phyloP scores from a whole-genome alignment of 2,797 vertebrate genomes.

The Lutjanus campechanus region DNA sequence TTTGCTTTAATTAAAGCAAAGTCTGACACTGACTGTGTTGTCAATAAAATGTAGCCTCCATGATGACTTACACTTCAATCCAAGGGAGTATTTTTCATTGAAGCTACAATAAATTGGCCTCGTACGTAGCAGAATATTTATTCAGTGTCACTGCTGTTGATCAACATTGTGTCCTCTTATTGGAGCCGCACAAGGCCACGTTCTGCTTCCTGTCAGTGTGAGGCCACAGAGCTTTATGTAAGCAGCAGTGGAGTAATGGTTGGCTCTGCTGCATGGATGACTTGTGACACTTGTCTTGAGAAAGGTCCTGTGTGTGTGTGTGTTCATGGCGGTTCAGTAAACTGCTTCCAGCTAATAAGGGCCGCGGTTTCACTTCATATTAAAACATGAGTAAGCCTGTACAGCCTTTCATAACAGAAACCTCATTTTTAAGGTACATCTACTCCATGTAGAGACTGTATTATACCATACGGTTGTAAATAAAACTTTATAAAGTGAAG shows the following conservation, averaged over 20 bases:
- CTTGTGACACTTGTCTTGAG: slow-evolving; percentile 61
- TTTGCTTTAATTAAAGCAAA: slow-evolving; percentile 57
- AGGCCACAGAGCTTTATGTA: slow-evolving; percentile 4
- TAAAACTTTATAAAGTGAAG: slow-evolving; percentile 26
- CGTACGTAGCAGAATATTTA: neutral
- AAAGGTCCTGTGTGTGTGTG: slow-evolving; percentile 24
- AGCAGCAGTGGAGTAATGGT: slow-evolving; percentile 34
- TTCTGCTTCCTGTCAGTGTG: slow-evolving; percentile 17
- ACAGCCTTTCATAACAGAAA: slow-evolving; percentile 1
- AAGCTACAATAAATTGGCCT: slow-evolving; percentile 18
- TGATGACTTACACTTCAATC: slow-evolving; percentile 4
- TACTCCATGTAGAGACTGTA: neutral
- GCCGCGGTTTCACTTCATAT: slow-evolving; percentile 17
- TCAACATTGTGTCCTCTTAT: neutral
- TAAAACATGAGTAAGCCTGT: neutral
- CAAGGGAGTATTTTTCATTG: slow-evolving; percentile 11
- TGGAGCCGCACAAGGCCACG: neutral
- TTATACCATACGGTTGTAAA: slow-evolving; percentile 24
- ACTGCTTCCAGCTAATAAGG: slow-evolving; percentile 39
- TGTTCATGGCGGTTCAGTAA: slow-evolving; percentile 31
- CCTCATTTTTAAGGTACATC: neutral
- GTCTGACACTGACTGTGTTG: slow-evolving; percentile 32
- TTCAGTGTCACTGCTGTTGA: neutral
- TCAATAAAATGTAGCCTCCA: slow-evolving; percentile 28
- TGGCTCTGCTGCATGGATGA: slow-evolving; percentile 16